A percentile compares a stretch with the other conserved stretches of the same genome.
phyloP scores from a whole-genome alignment of 2,113 vertebrate genomes.

The Marcusenius ussheri region DNA sequence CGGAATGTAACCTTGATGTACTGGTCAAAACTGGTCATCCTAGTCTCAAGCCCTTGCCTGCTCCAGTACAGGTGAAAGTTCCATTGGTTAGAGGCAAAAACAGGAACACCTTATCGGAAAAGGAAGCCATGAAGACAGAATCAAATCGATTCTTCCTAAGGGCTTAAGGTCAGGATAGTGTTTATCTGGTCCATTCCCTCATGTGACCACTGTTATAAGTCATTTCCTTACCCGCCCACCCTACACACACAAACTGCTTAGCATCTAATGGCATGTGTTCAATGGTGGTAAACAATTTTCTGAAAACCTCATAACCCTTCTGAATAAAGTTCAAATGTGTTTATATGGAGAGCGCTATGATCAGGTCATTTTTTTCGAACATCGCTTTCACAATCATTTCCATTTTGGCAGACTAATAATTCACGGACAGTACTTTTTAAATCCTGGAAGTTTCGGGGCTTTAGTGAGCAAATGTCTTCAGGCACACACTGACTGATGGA shows the following conservation, averaged over 20 bases:
- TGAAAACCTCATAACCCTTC: not conserved
- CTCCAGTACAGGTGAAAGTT: slow-evolving; percentile 3
- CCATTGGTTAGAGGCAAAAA: not conserved
- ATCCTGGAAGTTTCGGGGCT: not conserved
- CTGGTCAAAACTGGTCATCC: not conserved
- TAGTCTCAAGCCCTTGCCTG: not conserved
- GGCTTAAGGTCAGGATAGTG: not conserved
- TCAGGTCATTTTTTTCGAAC: not conserved
- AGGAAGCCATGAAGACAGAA: slow-evolving; percentile 7
- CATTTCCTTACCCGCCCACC: too few species aligned
- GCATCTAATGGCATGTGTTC: not conserved
- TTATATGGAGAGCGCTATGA: not conserved
- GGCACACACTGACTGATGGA: not conserved
- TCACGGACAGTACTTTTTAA: not conserved
- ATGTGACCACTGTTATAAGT: not conserved
- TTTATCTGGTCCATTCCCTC: not conserved
- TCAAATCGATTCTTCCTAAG: not conserved
- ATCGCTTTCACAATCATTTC: not conserved
- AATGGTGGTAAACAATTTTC: not conserved
- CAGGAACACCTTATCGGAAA: slow-evolving; percentile 3
- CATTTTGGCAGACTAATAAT: not conserved
- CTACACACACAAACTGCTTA: not conserved
- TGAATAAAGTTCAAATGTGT: slow-evolving; percentile 4
- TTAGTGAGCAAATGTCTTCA: not conserved
- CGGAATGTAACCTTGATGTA: not conserved